Evolutionary conservation across 2,113 vertebrate genomes (phyloP), one percentile per base, ranked within the genome.

Genomic region (Rhipidura dahli): DNA sequence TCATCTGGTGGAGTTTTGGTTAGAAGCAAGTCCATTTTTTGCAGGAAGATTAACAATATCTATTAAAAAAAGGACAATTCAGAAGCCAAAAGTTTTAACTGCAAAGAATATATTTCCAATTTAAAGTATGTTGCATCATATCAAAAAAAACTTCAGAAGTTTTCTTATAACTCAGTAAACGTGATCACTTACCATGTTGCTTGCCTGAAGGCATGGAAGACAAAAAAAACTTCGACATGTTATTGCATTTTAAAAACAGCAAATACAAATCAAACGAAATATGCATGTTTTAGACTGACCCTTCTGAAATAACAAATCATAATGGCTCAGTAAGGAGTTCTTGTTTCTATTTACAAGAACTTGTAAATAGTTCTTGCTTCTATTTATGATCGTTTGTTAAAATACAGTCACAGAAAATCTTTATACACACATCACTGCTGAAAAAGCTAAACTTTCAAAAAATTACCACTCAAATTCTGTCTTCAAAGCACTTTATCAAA

Each of bases 1-100:
- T 99, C 99, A 75, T 99, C 99, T 3, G 99, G 42, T 33, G 99
- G 99, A 5, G 99, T 99, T 98, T 99, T 99, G 82, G 99, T 99
- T 94, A 99, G 96, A 56, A 99, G 98, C 30, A 99, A 98, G 95
- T 99, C 99, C 99, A 99, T 99, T 98, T 99, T 99, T 98, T 99
- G 99, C 90, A 99, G 96, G 96, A 99, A 99, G 97, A 99, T 99
- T 97, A 99, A 97, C 75, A 99, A 96, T 97, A 99, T 99, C 99
- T 99, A 87, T 90, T 90, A 60, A 73, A 92, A 78, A 79, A 93
- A 71, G 35, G 85, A 73, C 68, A 92, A 72, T 83, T 93, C 59
- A 95, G 90, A 84, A 68, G n/a, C 16, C 64, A 84, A 75, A 61
- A 66, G 54, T 57, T 71, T 93, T 70, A 81, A 73, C 33, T 63